phyloP scores from a whole-genome alignment of 2,113 vertebrate species.

The Podarcis raffonei region DNA sequence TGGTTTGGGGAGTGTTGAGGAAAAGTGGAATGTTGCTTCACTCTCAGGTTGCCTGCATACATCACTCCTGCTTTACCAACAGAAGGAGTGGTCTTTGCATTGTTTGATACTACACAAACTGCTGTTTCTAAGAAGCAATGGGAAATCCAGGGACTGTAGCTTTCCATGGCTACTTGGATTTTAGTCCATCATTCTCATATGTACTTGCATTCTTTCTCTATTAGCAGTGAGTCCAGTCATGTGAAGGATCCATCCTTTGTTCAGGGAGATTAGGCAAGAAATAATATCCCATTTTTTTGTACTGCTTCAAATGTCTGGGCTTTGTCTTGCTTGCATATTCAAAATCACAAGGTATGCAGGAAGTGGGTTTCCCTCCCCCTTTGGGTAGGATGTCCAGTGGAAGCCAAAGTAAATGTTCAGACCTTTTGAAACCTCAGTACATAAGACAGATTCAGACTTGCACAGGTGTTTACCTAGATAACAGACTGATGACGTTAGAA shows the following conservation, averaged over 20 bases:
- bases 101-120: neutral
- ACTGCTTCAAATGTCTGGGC: neutral
- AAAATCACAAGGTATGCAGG: neutral
- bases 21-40: neutral
- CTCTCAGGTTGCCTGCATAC: neutral
- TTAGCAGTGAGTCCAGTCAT: neutral
- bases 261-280: neutral
- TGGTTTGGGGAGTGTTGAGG: neutral
- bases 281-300: neutral
- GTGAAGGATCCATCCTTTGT: neutral
- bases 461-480: neutral
- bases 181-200: neutral
- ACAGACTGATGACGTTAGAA: neutral
- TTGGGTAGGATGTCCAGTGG: neutral
- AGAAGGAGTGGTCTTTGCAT: neutral
- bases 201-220: neutral
- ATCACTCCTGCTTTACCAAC: neutral
- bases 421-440: neutral
- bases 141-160: neutral
- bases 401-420: neutral
- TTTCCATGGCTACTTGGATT: neutral
- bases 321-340: neutral
- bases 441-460: neutral
- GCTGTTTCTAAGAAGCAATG: neutral
- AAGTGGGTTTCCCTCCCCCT: neutral